Evolutionary conservation across 2,113 vertebrate species (phyloP), one percentile per base, ranked within the genome.

Genomic region (Ailuropoda melanoleuca): DNA sequence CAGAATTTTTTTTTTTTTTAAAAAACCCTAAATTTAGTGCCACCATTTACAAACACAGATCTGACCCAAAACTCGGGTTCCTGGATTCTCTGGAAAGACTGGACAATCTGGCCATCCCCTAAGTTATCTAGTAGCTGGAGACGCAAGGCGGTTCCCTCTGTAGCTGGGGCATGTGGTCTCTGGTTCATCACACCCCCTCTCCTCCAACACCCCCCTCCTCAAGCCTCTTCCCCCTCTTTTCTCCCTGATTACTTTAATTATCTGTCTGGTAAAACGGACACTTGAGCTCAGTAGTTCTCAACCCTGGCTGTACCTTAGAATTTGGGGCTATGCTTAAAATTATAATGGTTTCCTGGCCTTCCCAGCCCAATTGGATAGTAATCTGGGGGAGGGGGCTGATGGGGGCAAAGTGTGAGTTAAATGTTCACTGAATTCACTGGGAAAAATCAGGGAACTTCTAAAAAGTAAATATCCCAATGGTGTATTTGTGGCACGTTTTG

Each of bases 81-180:
- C 78, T 95, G 53, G 34, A 17, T 83, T 93, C 43, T 62, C 29
- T 86, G 60, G 70, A 50, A 95, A 95, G 82, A 50, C 18, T 4
- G 31, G 18, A 50, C 78, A 26, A 64, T 58, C 43, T 89, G 31
- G 50, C 66, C 74, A 48, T 88, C 24, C 10, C 13, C 88, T 31
- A 46, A 31, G 56, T 34, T 81, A 29, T 37, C 34, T 3, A 3
- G 13, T 48, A 43, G 34, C 70, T 10, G 15, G 43, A 77, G 24
- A 34, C 10, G 46, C 21, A 7, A 72, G 64, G 53, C 19, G 6
- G 23, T n/a, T 50, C 24, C 64, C 4, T 34, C 11, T 55, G 13
- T 55, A 39, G 6, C 8, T 39, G 82, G 84, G 82, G 6, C 18
- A 8, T 37, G 8, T 77, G 48, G 60, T 72, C 66, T 53, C 39